A percentile compares a stretch with the other conserved stretches of the same genome.
These are phyloP conservation scores for Oophaga sylvatica DNA, from an alignment of 2,797 vertebrate species.

Conservation along the genomic window DNA sequence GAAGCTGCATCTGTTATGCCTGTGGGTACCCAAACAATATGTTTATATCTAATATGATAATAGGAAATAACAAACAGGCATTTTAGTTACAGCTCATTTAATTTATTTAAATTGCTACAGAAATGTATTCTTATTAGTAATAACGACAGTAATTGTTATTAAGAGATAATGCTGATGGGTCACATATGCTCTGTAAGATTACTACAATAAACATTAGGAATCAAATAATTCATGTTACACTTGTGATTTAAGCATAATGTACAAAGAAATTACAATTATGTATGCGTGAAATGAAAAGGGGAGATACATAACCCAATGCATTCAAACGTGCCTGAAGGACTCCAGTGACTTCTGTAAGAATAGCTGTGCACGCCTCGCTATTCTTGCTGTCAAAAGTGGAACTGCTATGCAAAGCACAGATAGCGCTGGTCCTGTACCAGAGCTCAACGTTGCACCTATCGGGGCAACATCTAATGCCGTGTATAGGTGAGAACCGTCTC, in stretches of 20 bases:
- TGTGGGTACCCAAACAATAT: conserved; percentile 63
- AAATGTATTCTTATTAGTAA: conserved; percentile 39
- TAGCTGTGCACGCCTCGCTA: no score
- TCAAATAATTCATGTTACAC: conserved; percentile 16
- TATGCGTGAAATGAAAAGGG: neutral
- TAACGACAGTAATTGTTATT: conserved; percentile 23
- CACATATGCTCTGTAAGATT: conserved; percentile 31
- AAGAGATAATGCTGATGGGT: conserved; percentile 31
- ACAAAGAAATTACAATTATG: neutral
- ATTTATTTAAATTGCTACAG: conserved; percentile 16
- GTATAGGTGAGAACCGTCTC: no score
- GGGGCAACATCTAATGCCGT: no score
- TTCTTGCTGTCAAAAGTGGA: neutral
- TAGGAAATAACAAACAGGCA: conserved; percentile 28
- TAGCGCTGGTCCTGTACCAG: neutral
- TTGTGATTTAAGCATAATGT: conserved; percentile 7
- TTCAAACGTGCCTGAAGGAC: neutral
- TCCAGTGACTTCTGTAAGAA: neutral
- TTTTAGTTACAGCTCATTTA: conserved; percentile 39
- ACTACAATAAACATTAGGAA: conserved; percentile 1
- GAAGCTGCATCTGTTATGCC: conserved; percentile 65
- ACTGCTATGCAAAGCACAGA: neutral
- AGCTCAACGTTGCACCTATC: no score
- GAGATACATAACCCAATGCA: neutral
- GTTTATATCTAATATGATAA: conserved; percentile 66